Conservation (phyloP, 2,113 vertebrate species). For the Phylloscopus whistleri region DNA sequence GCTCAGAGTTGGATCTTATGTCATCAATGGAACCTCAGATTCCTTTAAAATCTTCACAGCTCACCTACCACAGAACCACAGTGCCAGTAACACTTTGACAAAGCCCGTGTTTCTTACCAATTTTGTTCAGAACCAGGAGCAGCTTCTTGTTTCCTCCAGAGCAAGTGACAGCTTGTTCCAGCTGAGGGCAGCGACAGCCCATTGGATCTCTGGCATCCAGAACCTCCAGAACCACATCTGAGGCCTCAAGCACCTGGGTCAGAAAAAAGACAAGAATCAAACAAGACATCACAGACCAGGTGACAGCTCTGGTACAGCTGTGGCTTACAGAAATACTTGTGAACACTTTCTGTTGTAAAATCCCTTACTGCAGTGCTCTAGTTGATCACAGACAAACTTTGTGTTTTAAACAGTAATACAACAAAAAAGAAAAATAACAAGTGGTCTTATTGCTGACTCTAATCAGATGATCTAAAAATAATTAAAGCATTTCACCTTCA, state of each 20-base stretch:
- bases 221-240: conserved; percentile 89
- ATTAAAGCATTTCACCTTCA: conserved; percentile 75
- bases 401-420: neutral
- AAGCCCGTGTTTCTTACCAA: conserved; percentile 74
- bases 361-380: neutral
- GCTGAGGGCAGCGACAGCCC: conserved; percentile 88
- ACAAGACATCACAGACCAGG: neutral
- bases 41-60: conserved; percentile 65
- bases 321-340: neutral
- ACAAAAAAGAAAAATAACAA: neutral
- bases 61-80: neutral
- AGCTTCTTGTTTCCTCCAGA: conserved; percentile 82
- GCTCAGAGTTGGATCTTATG: conserved; percentile 83
- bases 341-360: neutral
- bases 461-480: neutral
- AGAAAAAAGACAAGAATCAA: neutral
- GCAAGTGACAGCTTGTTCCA: conserved; percentile 82
- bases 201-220: conserved; percentile 95
- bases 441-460: neutral
- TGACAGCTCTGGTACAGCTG: neutral
- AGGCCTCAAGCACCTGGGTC: conserved; percentile 85
- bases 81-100: neutral
- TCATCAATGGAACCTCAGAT: conserved; percentile 70
- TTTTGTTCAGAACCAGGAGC: conserved; percentile 90
- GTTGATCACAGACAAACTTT: neutral